Percentiles rank a stretch among this genome's conserved stretches.
These are phyloP conservation scores for Danio albolineatus DNA, from an alignment of 2,797 vertebrate genomes.

Conservation along the genomic window DNA sequence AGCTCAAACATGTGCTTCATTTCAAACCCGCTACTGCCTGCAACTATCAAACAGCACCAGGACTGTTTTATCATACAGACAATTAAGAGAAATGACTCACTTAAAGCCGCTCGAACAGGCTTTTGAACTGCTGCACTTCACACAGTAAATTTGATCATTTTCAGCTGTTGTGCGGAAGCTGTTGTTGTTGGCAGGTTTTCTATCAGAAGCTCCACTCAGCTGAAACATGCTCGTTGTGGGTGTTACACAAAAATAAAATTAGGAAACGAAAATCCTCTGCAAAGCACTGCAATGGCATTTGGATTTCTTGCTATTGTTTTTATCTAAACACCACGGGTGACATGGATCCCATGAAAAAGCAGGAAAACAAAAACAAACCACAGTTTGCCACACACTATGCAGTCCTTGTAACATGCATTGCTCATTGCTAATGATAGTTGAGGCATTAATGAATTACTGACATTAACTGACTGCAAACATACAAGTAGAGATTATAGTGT, in stretches of 20 bases:
- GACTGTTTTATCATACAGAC: not conserved
- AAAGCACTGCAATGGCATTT: slow-evolving; percentile 5
- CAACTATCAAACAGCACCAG: slow-evolving; percentile 1
- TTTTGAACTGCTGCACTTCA: slow-evolving; percentile 22
- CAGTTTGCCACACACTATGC: not conserved
- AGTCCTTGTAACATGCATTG: not conserved
- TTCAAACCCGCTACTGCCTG: not conserved
- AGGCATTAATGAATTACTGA: too few species aligned
- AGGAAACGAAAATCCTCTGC: not conserved
- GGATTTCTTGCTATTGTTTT: slow-evolving; percentile 2
- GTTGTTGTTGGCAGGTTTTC: slow-evolving; percentile 25
- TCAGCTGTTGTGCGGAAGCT: not conserved
- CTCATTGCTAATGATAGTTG: not conserved
- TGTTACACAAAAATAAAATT: slow-evolving; percentile 21
- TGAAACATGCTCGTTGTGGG: slow-evolving; percentile 8
- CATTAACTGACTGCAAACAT: too few species aligned
- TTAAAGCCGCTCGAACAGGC: not conserved
- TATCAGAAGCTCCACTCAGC: not conserved
- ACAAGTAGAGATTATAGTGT: not conserved
- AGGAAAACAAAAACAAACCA: not conserved
- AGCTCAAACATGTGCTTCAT: slow-evolving; percentile 5
- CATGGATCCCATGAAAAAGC: not conserved
- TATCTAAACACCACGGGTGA: slow-evolving; percentile 1
- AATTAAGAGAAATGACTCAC: slow-evolving; percentile 22
- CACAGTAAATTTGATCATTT: not conserved